phyloP scores from a whole-genome alignment of 2,797 vertebrate species.

The Muraenolepis orangiensis region DNA sequence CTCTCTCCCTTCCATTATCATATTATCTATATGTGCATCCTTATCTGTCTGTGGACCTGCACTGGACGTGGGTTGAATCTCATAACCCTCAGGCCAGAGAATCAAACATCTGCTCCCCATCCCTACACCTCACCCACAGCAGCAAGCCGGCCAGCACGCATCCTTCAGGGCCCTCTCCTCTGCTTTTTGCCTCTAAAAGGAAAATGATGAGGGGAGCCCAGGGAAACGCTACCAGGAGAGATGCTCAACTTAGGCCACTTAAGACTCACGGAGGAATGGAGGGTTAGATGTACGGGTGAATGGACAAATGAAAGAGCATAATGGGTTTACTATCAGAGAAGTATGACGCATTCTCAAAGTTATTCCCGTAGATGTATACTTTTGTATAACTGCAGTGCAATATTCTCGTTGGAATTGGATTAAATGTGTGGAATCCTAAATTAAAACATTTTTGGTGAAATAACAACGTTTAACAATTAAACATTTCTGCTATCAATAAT shows the following conservation, averaged over 20 bases:
- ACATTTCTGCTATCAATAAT: neutral
- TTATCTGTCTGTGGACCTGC: conserved; percentile 35
- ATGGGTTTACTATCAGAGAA: neutral
- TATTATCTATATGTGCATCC: no score
- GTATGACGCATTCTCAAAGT: no score
- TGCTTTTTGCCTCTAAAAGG: conserved; percentile 48
- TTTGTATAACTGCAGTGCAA: neutral
- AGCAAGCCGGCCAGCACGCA: conserved; percentile 42
- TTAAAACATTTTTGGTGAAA: no score
- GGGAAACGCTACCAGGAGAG: conserved; percentile 25
- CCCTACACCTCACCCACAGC: conserved; percentile 23
- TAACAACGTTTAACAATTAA: no score
- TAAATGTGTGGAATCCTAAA: no score
- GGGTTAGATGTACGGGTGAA: conserved; percentile 4
- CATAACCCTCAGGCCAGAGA: conserved; percentile 60
- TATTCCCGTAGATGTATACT: neutral
- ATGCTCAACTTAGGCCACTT: conserved; percentile 11
- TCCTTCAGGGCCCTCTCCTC: conserved; percentile 52
- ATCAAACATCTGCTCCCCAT: conserved; percentile 70
- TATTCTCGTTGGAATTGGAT: no score
- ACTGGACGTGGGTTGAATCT: conserved; percentile 64
- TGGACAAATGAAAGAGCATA: neutral
- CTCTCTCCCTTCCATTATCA: no score
- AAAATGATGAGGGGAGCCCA: conserved; percentile 48
- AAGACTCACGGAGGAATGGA: neutral